Percentiles rank a stretch among this genome's conserved stretches.
Evolutionary conservation across 1,140 invertebrate species (phyloP).

Genomic region (Drosophila kohkoa): DNA sequence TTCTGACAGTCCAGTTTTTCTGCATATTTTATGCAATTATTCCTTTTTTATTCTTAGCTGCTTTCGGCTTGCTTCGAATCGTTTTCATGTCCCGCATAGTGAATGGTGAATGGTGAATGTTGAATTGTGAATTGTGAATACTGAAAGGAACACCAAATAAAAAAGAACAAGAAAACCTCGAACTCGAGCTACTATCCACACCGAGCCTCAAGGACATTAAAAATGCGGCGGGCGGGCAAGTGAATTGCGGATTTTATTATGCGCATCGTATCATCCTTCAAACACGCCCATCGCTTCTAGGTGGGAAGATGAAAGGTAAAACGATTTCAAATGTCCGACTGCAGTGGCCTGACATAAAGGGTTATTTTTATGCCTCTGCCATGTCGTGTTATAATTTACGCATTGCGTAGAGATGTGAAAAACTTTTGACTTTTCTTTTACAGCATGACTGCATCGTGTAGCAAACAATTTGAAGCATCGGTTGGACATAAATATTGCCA

Average conservation of each 20-base stretch:
- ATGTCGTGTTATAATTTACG: conserved; percentile 2
- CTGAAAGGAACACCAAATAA: conserved; percentile 3
- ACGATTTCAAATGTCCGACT: conserved; percentile 28
- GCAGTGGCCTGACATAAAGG: conserved; percentile 23
- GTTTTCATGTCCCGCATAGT: conserved; percentile 15
- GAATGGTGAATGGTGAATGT: conserved; percentile 18
- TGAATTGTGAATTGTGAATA: conserved; percentile 19
- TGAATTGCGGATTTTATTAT: conserved; percentile 51
- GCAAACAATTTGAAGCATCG: no score
- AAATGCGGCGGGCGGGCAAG: conserved; percentile 39
- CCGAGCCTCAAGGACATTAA: conserved; percentile 31
- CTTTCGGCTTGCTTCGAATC: conserved; percentile 29
- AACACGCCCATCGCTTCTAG: conserved; percentile 2
- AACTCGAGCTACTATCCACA: conserved; percentile 2
- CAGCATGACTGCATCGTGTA: not conserved
- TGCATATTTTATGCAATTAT: conserved; percentile 65
- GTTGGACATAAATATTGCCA: no score
- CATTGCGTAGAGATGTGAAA: conserved; percentile 1
- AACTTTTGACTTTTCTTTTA: not conserved
- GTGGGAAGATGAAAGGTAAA: not conserved
- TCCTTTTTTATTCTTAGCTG: conserved; percentile 30
- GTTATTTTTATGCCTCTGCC: not conserved
- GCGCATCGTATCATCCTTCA: conserved; percentile 33
- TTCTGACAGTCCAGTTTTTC: conserved; percentile 49
- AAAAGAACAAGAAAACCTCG: conserved; percentile 12